Evolutionary conservation across 2,888 invertebrate genomes (phyloP), one percentile per base, ranked within the genome.

Genomic region (Branchellion lobata): DNA sequence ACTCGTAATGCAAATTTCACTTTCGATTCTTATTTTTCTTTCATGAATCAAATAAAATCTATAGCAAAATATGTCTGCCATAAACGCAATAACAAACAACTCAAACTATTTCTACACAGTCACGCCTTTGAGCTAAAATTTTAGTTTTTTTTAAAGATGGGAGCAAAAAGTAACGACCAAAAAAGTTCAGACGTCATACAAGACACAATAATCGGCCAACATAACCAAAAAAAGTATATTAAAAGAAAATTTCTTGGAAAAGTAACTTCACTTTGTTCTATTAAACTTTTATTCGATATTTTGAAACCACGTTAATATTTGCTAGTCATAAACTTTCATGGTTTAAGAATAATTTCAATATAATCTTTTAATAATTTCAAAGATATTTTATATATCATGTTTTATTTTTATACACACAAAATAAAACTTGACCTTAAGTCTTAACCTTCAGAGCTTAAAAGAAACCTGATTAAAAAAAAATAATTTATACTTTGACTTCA

Each of bases 141-240:
- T 40, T 14, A 40, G 14, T 14, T 40, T 40, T 40, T 8, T 8
- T 40, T 5, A 57, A 57, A 40, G 14, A 69, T 69, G 69, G n/a
- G n/a, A 14, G 5, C 65, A 36, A 77, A 36, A 77, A 57, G 34
- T 33, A 57, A 65, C 8, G 77, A 77, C 21, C 11, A 1, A 27
- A 77, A 77, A 36, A 24, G 61, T 36, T 21, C 34, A 33, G 77
- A 77, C n/a, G 18, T 33, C 27, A 74, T 87, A 74, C 86, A 86
- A 40, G 94, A 94, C 85, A 90, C 93, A 83, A 93, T 97, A 83
- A 90, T 90, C 84, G 94, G 96, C 90, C 90, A 91, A 65, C 91
- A 90, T 84, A 91, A 91, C 61, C 91, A 91, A 82, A 92, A 91
- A 86, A 91, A 91, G 57, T 97, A 96, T 88, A 91, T 92, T 86